These are phyloP conservation scores for Drosophila repletoides DNA, from an alignment of 1,140 invertebrate genomes.

Conservation along the genomic window DNA sequence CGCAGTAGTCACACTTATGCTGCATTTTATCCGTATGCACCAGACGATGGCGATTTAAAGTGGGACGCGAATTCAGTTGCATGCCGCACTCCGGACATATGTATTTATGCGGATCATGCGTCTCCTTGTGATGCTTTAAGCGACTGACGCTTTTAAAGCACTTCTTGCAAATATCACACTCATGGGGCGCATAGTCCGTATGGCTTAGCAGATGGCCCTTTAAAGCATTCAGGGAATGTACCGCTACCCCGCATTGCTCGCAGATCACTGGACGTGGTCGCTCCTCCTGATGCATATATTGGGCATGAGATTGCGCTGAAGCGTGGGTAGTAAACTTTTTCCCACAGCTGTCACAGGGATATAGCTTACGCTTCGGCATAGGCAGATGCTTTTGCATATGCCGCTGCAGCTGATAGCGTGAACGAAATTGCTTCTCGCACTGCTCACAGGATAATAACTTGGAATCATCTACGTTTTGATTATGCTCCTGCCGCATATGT, in stretches of 20 bases:
- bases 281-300: conserved; percentile 82
- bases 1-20: conserved; percentile 82
- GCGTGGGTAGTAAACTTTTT: conserved; percentile 71
- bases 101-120: conserved; percentile 83
- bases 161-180: conserved; percentile 83
- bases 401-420: conserved; percentile 37
- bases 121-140: conserved; percentile 81
- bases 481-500: conserved; percentile 54
- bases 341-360: conserved; percentile 55
- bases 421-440: conserved; percentile 55
- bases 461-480: conserved; percentile 1
- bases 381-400: conserved; percentile 54
- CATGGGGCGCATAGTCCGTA: conserved; percentile 82
- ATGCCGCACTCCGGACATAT: conserved; percentile 83
- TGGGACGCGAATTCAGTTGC: conserved; percentile 82
- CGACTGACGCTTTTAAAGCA: conserved; percentile 74
- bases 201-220: conserved; percentile 83
- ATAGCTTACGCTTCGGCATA: conserved; percentile 48
- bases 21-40: conserved; percentile 83
- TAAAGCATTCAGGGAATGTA: conserved; percentile 82
- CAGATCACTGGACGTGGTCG: conserved; percentile 82
- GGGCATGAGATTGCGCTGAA: conserved; percentile 76
- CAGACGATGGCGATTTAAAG: conserved; percentile 83
- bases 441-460: conserved; percentile 28
- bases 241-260: conserved; percentile 82